Conservation (phyloP, 2,113 vertebrate genomes). For the Colius striatus region DNA sequence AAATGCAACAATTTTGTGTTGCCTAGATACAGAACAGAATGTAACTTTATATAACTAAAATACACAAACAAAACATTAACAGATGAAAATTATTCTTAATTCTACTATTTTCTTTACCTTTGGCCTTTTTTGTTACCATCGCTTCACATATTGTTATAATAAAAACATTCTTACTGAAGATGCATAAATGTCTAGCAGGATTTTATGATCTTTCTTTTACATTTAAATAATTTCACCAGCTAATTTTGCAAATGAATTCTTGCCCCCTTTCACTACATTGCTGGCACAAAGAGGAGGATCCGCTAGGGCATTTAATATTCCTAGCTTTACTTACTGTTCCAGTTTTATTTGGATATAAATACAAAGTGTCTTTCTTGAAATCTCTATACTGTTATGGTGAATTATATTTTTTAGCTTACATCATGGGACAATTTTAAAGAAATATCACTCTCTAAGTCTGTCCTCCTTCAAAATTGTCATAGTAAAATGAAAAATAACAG, state of each 20-base stretch:
- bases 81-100: neutral
- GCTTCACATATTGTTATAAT: neutral
- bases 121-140: neutral
- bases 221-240: neutral
- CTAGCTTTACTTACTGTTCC: neutral
- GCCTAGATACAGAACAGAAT: slow-evolving; percentile 16
- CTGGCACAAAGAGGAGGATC: neutral
- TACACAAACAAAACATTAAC: neutral
- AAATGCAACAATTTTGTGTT: slow-evolving; percentile 1
- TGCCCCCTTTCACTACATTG: neutral
- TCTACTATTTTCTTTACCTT: neutral
- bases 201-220: neutral
- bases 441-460: neutral
- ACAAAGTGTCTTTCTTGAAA: neutral
- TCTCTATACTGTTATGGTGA: neutral
- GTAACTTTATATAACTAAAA: neutral
- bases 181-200: neutral
- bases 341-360: neutral
- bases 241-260: neutral
- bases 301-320: neutral
- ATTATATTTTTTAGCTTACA: neutral
- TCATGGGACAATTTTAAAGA: neutral
- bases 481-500: neutral
- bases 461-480: neutral
- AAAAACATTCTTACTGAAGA: neutral